Conservation (phyloP, 2,113 vertebrate species). For the Platanista minor region DNA sequence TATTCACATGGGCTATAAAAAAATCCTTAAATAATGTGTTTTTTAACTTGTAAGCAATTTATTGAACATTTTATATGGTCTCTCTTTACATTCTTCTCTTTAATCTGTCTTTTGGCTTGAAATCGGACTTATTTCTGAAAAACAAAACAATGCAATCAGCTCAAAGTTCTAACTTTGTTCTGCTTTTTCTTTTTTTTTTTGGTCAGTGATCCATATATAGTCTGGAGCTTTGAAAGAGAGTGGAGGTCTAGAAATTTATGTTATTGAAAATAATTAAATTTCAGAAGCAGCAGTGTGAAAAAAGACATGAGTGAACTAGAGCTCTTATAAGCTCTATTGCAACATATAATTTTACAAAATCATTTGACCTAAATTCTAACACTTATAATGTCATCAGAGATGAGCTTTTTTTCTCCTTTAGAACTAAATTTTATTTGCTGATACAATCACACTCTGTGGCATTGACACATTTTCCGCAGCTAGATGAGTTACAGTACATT, state of each 20-base stretch:
- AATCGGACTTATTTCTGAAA: neutral
- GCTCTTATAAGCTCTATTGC: neutral
- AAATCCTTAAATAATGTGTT: accelerated
- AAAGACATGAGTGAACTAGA: neutral
- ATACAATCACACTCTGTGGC: neutral
- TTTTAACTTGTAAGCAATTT: neutral
- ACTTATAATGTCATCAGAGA: neutral
- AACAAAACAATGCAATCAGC: neutral
- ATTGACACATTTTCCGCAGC: conserved; percentile 26
- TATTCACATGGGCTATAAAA: neutral
- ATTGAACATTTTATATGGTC: neutral
- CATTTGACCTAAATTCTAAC: neutral
- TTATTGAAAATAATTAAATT: neutral
- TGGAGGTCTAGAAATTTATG: neutral
- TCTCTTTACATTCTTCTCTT: neutral
- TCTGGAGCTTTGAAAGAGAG: neutral
- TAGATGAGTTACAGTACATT: conserved; percentile 1
- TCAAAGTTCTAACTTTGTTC: neutral
- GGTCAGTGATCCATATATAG: neutral
- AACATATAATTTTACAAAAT: neutral
- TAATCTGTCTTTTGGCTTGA: neutral
- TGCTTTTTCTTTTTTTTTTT: neutral
- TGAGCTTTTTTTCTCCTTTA: neutral
- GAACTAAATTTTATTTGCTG: neutral
- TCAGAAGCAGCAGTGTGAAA: neutral